phyloP scores from a whole-genome alignment of 2,113 vertebrate species.

The Sceloporus tristichus region DNA sequence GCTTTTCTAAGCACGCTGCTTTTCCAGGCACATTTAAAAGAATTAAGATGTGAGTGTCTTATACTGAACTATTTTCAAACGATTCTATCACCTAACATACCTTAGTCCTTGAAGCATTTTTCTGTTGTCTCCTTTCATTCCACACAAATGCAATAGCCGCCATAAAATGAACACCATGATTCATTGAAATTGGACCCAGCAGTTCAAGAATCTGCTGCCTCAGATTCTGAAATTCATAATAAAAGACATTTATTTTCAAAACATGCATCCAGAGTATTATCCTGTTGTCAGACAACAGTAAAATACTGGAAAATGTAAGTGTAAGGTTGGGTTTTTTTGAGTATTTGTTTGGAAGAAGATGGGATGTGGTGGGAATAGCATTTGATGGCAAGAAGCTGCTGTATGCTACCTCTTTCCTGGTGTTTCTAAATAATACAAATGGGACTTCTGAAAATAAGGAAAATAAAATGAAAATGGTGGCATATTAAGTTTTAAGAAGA shows the following conservation, averaged over 20 bases:
- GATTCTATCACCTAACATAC: slow-evolving; percentile 66
- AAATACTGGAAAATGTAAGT: neutral
- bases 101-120: slow-evolving; percentile 88
- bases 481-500: neutral
- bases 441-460: neutral
- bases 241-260: slow-evolving; percentile 24
- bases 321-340: neutral
- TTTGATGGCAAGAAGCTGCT: neutral
- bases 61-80: neutral
- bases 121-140: slow-evolving; percentile 94
- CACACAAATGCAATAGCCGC: slow-evolving; percentile 98
- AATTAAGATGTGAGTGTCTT: neutral
- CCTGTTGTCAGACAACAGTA: neutral
- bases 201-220: slow-evolving; percentile 97
- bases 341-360: neutral
- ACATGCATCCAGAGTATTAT: neutral
- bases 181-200: slow-evolving; percentile 97
- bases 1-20: no score
- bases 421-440: neutral
- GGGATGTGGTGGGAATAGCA: neutral
- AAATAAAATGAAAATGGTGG: neutral
- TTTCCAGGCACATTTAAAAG: neutral
- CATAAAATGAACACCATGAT: slow-evolving; percentile 98
- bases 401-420: neutral
- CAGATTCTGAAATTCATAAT: slow-evolving; percentile 84